Evolutionary conservation across 2,113 vertebrate genomes (phyloP).

Genomic region (Bufo bufo): DNA sequence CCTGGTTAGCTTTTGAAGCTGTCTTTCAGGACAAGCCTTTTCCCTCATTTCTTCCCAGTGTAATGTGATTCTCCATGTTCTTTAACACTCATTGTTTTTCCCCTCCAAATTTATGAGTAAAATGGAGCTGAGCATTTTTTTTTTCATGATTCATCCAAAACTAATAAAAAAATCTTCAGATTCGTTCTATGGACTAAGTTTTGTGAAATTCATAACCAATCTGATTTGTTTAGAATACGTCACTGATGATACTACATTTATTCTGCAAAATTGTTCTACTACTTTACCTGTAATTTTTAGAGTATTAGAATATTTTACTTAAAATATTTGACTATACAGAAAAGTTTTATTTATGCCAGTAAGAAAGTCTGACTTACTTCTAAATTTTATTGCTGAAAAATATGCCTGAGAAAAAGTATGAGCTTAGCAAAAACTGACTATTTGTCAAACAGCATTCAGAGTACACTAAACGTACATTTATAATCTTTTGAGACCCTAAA

Average conservation of each 20-base stretch:
- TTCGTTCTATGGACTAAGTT: too few relatives aligned
- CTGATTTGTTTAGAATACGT: too few relatives aligned
- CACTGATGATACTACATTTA: neutral
- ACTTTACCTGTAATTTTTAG: neutral
- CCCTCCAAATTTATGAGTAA: too few relatives aligned
- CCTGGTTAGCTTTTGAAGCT: too few relatives aligned
- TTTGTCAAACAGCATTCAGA: slow-evolving; percentile 53
- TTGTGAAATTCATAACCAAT: too few relatives aligned
- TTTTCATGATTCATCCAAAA: too few relatives aligned
- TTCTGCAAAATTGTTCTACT: neutral
- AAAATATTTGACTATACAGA: neutral
- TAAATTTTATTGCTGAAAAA: slow-evolving; percentile 28
- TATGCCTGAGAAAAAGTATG: slow-evolving; percentile 27
- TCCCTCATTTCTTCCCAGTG: too few relatives aligned
- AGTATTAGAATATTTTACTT: neutral
- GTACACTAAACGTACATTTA: slow-evolving; percentile 51
- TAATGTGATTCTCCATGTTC: too few relatives aligned
- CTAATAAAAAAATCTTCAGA: too few relatives aligned
- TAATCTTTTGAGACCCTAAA: slow-evolving; percentile 58
- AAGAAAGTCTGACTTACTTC: neutral
- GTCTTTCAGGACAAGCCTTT: too few relatives aligned
- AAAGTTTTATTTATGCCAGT: neutral
- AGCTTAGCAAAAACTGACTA: slow-evolving; percentile 51
- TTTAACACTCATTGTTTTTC: too few relatives aligned
- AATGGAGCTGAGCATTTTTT: too few relatives aligned